Conservation (phyloP, 2,113 vertebrate species). For the Zapornia atra region DNA sequence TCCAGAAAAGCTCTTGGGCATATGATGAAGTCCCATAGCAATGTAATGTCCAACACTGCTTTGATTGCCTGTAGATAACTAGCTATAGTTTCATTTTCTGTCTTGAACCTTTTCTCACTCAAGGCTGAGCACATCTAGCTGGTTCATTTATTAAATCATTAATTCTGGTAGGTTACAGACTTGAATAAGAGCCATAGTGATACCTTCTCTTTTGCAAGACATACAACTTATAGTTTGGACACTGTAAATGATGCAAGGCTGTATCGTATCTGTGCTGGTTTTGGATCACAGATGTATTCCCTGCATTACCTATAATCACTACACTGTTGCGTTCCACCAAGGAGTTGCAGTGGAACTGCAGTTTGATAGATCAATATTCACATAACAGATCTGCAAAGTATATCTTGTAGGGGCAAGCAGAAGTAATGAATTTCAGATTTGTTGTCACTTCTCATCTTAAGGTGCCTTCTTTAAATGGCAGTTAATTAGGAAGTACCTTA, state of each 20-base stretch:
- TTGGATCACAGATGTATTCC: background rate
- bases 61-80: background rate
- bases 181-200: background rate
- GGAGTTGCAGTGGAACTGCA: background rate
- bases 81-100: background rate
- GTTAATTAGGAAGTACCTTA: background rate
- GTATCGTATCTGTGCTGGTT: accelerated
- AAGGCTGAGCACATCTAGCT: background rate
- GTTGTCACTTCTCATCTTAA: background rate
- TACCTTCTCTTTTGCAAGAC: background rate
- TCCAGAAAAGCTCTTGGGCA: background rate
- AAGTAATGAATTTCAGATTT: background rate
- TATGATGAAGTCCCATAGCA: background rate
- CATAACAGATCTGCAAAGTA: background rate
- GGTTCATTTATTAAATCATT: background rate
- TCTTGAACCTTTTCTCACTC: background rate
- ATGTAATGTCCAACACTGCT: background rate
- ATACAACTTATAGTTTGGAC: background rate
- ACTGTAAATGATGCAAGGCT: background rate
- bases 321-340: background rate
- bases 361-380: background rate
- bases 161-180: background rate
- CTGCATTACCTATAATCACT: background rate
- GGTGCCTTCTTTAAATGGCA: background rate
- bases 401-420: background rate